Percentiles rank a stretch among this genome's conserved stretches.
Conservation (phyloP, 1,140 invertebrate species). For the Aleiodes sp. region DNA sequence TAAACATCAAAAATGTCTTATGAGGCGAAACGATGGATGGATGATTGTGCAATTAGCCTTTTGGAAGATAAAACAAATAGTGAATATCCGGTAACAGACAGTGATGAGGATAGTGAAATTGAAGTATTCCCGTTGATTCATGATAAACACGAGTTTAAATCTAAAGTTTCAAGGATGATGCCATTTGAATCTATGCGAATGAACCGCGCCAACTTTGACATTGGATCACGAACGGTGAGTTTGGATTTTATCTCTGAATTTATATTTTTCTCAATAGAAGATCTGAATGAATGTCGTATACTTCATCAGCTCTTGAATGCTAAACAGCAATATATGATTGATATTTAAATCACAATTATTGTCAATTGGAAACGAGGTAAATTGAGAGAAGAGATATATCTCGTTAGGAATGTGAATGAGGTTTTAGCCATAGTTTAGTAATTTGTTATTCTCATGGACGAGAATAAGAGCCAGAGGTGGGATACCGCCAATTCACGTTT, state of each 20-base stretch:
- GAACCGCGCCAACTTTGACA: background rate
- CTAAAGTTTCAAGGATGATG: background rate
- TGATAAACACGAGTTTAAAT: background rate
- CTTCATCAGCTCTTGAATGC: too few relatives aligned
- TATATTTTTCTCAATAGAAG: background rate
- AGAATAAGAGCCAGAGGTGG: background rate
- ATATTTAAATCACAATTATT: background rate
- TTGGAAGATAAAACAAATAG: constrained; percentile 1
- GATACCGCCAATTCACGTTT: constrained; percentile 1
- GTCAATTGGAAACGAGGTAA: background rate
- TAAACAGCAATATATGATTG: background rate
- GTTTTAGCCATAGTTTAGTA: background rate
- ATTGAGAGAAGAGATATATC: constrained; percentile 18
- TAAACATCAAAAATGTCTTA: background rate
- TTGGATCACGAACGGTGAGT: background rate
- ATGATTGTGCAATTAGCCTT: background rate
- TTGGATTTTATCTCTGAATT: background rate
- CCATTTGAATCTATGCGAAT: background rate
- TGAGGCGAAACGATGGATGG: background rate
- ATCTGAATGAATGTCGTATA: too few relatives aligned
- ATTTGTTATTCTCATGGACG: constrained; percentile 13
- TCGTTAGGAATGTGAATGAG: constrained; percentile 8
- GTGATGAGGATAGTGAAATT: background rate
- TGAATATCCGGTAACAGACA: background rate
- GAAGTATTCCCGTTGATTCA: background rate